Evolutionary conservation across 2,888 invertebrate genomes (phyloP).

Genomic region (Lissocephala sabroskyi): DNA sequence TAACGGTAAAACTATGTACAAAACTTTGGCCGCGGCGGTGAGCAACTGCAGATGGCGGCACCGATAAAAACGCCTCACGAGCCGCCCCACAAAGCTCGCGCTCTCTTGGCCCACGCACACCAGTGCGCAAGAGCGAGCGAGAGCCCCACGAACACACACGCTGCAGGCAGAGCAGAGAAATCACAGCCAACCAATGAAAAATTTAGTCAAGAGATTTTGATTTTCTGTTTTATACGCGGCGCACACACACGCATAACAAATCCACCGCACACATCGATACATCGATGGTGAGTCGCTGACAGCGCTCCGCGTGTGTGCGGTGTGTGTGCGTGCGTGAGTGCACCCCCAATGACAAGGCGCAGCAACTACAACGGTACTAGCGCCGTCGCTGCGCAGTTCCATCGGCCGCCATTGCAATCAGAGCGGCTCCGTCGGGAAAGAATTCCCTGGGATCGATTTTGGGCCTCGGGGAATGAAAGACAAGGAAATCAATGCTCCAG

Average conservation of each 20-base stretch:
- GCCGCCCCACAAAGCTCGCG: no score
- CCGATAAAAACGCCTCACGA: no score
- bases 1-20: conserved; percentile 29
- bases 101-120: no score
- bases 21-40: conserved; percentile 23
- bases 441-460: no score
- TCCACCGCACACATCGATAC: conserved; percentile 38
- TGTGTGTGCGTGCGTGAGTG: conserved; percentile 26
- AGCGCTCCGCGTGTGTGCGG: not conserved
- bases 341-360: conserved; percentile 41
- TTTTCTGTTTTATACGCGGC: conserved; percentile 70
- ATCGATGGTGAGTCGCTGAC: conserved; percentile 1
- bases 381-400: no score
- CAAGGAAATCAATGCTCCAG: no score
- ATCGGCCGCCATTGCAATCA: no score
- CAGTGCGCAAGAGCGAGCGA: conserved; percentile 12
- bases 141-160: conserved; percentile 19
- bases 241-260: conserved; percentile 56
- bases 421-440: conserved; percentile 46
- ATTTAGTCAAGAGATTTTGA: conserved; percentile 73
- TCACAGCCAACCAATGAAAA: conserved; percentile 74
- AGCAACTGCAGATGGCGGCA: conserved; percentile 8
- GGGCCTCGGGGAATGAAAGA: no score
- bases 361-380: conserved; percentile 21
- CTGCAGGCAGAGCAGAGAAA: conserved; percentile 52